phyloP scores from a whole-genome alignment of 2,888 invertebrate species.

The Drosophila lacicola region DNA sequence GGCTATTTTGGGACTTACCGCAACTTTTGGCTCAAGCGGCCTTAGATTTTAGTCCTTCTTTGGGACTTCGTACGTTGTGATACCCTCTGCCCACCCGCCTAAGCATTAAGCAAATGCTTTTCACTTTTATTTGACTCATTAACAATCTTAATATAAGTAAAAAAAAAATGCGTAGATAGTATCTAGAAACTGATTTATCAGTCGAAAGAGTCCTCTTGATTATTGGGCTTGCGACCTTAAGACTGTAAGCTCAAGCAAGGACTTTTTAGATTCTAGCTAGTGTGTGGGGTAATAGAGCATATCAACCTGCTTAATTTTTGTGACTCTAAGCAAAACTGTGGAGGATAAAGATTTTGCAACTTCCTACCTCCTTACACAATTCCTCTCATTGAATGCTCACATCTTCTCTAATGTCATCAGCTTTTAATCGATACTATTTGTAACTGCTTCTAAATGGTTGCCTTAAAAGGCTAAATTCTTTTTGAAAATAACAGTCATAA shows the following conservation, averaged over 20 bases:
- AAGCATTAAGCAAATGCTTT: conserved; percentile 48
- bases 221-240: no score
- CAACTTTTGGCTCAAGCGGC: conserved; percentile 57
- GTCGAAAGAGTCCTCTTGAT: no score
- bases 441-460: not conserved
- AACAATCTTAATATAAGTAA: not conserved
- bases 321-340: no score
- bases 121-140: conserved; percentile 9
- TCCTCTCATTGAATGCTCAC: not conserved
- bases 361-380: not conserved
- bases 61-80: conserved; percentile 17
- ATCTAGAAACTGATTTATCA: no score
- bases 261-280: no score
- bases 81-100: conserved; percentile 30
- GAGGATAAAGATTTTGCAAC: no score
- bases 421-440: conserved; percentile 2
- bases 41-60: conserved; percentile 52
- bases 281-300: no score
- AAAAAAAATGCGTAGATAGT: not conserved
- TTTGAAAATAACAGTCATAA: conserved; percentile 11
- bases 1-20: conserved; percentile 75
- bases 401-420: not conserved
- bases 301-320: no score
- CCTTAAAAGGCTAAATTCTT: not conserved
- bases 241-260: no score